Evolutionary conservation across 2,113 vertebrate genomes (phyloP), one percentile per base, ranked within the genome.

Genomic region (Ceyx cyanopectus): DNA sequence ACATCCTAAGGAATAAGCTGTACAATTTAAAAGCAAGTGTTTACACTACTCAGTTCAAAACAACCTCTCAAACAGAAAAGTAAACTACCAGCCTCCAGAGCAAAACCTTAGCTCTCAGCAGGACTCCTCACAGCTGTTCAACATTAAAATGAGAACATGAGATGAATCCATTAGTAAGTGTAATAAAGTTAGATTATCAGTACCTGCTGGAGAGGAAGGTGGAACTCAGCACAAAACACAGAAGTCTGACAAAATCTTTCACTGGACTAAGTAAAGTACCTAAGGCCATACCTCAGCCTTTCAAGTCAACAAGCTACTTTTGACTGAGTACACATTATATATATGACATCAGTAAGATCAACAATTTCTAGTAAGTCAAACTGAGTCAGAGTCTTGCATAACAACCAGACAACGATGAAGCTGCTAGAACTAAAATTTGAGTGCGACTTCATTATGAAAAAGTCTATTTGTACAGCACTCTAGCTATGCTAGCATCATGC

Each of bases 41-140:
- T 95, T 94, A 85, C 46, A 37, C 61, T 82, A 58, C 83, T 82
- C 30, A 50, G 58, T 58, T 87, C 67, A 92, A 91, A 97, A 95
- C 84, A 82, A 84, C 87, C 86, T 88, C 93, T 92, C 8, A 1
- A 96, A 94, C 57, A 90, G 75, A 92, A 83, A 89, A 83, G 87
- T 61, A 83, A 94, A 95, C 86, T 93, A 62, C 93, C 82, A 94
- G 83, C 85, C 87, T 84, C 57, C 57, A 88, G 94, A 94, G 92
- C 79, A 95, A 97, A 97, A 92, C 29, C 89, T 95, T 57, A 53
- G 54, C 65, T 90, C 95, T 1, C 96, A 92, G 90, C 90, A 85
- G 92, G 93, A 65, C 66, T 94, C 45, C 68, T 66, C 51, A 24
- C 96, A 98, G 96, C 96, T 97, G 96, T 86, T 93, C 86, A 82